Evolutionary conservation across 2,113 vertebrate genomes (phyloP), one percentile per base, ranked within the genome.

Genomic region (Sardina pilchardus): DNA sequence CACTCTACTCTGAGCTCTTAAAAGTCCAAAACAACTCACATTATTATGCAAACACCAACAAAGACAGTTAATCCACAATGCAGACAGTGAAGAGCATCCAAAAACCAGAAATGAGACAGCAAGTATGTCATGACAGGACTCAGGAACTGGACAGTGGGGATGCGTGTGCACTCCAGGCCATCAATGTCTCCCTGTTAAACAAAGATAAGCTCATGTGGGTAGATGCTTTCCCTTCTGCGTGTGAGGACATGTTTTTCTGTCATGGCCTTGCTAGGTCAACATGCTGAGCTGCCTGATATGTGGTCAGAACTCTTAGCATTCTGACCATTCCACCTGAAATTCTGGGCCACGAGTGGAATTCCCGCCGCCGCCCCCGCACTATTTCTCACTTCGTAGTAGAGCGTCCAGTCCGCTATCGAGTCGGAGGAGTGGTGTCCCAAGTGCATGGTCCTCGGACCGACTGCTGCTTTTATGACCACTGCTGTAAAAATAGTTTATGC

Each of bases 321-420:
- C 71, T 78, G 71, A 34, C 71, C 71, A 78, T 78, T 78, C 71
- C 71, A 78, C 71, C 71, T 78, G 71, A 10, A 78, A 78, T 78
- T 78, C 71, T 78, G 71, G 71, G 71, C 71, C 71, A 78, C 26
- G 34, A 36, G 71, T 17, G 71, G 71, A 78, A 78, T 78, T 78
- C 71, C 16, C 16, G 34, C 12, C 71, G 3, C 14, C 71, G 30
- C 71, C 71, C 30, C 36, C 71, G 34, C 71, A 39, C 10, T 16
- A 34, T 36, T 36, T 78, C 26, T 34, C 26, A 36, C 71, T 36
- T 36, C 71, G 4, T 78, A 36, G 71, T 78, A 16, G 71, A 16
- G 71, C 12, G 30, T 4, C 34, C 30, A 4, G 17, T 17, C 30
- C 10, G 39, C 71, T 34, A 78, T 78, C 63, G 5, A 78, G 2